Percentiles rank a stretch among this genome's conserved stretches.
Conservation (phyloP, 2,888 invertebrate genomes). For the Agonopterix heracliana region DNA sequence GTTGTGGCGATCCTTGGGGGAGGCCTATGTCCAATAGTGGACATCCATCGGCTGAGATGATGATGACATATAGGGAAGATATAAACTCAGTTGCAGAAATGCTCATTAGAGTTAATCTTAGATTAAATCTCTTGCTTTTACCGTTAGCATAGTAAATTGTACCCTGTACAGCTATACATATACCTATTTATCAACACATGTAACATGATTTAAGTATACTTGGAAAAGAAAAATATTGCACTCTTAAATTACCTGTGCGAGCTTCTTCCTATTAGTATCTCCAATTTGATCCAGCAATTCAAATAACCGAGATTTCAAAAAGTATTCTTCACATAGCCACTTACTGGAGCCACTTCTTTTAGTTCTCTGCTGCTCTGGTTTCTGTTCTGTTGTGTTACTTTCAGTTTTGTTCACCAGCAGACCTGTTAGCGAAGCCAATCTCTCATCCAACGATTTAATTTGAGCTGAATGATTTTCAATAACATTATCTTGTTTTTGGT, state of each 20-base stretch:
- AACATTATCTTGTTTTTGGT: conserved; percentile 22
- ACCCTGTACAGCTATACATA: too few relatives aligned
- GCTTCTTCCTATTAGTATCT: conserved; percentile 51
- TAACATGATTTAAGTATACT: too few relatives aligned
- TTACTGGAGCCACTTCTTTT: conserved; percentile 39
- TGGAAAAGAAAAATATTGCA: too few relatives aligned
- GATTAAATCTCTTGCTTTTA: too few relatives aligned
- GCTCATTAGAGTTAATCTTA: too few relatives aligned
- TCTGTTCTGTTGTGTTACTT: conserved; percentile 23
- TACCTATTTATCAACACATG: too few relatives aligned
- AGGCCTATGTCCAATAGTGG: too few relatives aligned
- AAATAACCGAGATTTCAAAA: conserved; percentile 50
- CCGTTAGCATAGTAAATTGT: too few relatives aligned
- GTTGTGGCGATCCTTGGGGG: too few relatives aligned
- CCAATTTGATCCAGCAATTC: conserved; percentile 59
- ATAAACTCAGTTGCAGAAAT: too few relatives aligned
- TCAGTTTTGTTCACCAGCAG: conserved; percentile 33
- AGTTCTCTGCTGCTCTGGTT: conserved; percentile 21
- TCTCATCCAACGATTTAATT: conserved; percentile 53
- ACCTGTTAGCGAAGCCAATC: conserved; percentile 47
- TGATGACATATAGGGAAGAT: too few relatives aligned
- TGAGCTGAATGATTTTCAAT: conserved; percentile 43
- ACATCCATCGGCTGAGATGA: too few relatives aligned
- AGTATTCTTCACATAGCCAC: conserved; percentile 69
- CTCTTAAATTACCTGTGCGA: conserved; percentile 39